Conservation (phyloP, 2,888 invertebrate genomes). For the Synergus japonicus region DNA sequence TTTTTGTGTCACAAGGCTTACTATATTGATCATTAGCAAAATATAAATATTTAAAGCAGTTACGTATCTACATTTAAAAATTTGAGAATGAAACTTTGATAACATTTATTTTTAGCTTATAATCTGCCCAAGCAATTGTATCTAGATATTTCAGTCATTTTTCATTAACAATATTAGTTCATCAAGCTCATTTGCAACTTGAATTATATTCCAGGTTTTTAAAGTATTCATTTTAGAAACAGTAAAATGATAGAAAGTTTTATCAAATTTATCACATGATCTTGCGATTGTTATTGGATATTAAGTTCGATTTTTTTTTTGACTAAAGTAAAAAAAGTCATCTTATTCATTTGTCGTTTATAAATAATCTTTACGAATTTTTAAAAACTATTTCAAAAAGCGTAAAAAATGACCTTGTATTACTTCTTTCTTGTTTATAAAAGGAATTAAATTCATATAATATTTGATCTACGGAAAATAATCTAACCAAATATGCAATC, state of each 20-base stretch:
- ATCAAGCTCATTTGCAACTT: neutral
- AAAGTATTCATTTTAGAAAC: neutral
- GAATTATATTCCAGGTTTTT: neutral
- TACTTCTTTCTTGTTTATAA: neutral
- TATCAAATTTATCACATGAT: neutral
- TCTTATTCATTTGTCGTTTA: neutral
- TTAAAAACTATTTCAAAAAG: neutral
- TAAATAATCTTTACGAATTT: neutral
- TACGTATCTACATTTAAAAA: neutral
- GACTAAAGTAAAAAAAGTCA: neutral
- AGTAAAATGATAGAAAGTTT: neutral
- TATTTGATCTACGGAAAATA: neutral
- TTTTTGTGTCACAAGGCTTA: neutral
- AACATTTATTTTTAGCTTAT: neutral
- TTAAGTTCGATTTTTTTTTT: neutral
- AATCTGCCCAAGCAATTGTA: neutral
- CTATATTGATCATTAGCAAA: neutral
- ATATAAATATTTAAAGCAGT: constrained; percentile 1
- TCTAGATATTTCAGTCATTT: neutral
- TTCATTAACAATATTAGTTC: no score
- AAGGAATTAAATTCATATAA: neutral
- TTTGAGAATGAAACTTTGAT: neutral
- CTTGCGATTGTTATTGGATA: neutral
- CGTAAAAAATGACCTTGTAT: neutral
- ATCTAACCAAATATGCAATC: neutral